phyloP scores from a whole-genome alignment of 2,113 vertebrate genomes.

The Elephantulus edwardii region DNA sequence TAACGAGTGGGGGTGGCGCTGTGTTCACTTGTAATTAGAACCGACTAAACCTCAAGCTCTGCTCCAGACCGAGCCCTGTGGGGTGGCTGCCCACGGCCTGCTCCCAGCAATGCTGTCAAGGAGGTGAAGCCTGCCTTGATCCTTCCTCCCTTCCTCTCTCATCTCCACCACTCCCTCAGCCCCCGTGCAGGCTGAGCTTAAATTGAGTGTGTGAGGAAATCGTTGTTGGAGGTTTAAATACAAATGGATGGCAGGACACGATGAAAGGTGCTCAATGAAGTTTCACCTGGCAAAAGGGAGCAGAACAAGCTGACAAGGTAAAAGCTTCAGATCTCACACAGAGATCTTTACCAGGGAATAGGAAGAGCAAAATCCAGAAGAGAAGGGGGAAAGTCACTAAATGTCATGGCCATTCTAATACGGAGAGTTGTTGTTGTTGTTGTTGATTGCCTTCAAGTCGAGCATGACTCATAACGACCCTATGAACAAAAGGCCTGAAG shows the following conservation, averaged over 20 bases:
- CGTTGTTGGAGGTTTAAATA: background rate
- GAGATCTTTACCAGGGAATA: background rate
- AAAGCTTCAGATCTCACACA: background rate
- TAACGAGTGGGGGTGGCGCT: constrained; percentile 34
- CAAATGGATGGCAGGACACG: background rate
- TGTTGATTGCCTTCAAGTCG: too few species aligned
- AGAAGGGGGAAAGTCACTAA: too few species aligned
- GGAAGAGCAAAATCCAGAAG: background rate
- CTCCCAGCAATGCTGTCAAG: background rate
- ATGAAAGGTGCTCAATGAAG: background rate
- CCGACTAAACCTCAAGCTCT: background rate
- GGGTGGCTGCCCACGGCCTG: background rate
- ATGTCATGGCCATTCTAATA: rapidly evolving
- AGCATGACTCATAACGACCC: too few species aligned
- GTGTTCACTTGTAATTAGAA: constrained; percentile 57
- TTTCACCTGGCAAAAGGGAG: rapidly evolving
- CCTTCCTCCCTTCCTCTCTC: background rate
- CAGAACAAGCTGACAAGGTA: background rate
- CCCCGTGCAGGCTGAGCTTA: background rate
- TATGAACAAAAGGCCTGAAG: too few species aligned
- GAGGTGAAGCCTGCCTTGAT: background rate
- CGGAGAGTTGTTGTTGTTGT: too few species aligned
- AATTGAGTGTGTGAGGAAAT: background rate
- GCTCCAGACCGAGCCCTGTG: background rate
- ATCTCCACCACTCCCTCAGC: rapidly evolving